Conservation (phyloP, 2,797 vertebrate genomes). For the Sphenopsis melanotis region DNA sequence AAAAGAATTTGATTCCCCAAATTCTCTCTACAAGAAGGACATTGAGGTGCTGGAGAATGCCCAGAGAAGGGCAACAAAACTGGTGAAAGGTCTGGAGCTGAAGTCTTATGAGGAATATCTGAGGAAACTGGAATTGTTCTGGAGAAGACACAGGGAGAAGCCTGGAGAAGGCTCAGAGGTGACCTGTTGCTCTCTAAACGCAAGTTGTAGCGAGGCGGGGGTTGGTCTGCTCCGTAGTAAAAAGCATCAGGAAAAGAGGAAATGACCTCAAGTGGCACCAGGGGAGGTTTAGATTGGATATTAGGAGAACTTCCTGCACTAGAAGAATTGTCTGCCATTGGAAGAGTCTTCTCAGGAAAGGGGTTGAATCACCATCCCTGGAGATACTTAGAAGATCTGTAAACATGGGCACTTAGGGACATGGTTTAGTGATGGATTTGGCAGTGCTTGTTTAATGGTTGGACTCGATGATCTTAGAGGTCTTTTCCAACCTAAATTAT, state of each 20-base stretch:
- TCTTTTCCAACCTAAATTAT: not conserved
- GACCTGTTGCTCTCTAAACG: not conserved
- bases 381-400: not conserved
- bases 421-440: not conserved
- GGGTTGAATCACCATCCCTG: not conserved
- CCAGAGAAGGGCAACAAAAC: not conserved
- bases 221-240: not conserved
- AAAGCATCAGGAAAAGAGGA: not conserved
- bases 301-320: not conserved
- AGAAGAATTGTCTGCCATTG: not conserved
- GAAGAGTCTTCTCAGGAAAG: not conserved
- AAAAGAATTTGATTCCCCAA: not conserved
- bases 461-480: not conserved
- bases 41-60: not conserved
- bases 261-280: not conserved
- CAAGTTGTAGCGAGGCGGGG: rapidly evolving
- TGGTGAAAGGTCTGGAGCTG: not conserved
- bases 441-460: not conserved
- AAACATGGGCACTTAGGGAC: not conserved
- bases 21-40: not conserved
- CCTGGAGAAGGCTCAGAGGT: not conserved
- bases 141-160: not conserved
- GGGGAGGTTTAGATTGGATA: not conserved
- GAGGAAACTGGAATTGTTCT: not conserved
- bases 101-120: not conserved